Base-by-base conservation (phyloP, 2,113 vertebrate species). In the Chascanopsetta lugubris region DNA sequence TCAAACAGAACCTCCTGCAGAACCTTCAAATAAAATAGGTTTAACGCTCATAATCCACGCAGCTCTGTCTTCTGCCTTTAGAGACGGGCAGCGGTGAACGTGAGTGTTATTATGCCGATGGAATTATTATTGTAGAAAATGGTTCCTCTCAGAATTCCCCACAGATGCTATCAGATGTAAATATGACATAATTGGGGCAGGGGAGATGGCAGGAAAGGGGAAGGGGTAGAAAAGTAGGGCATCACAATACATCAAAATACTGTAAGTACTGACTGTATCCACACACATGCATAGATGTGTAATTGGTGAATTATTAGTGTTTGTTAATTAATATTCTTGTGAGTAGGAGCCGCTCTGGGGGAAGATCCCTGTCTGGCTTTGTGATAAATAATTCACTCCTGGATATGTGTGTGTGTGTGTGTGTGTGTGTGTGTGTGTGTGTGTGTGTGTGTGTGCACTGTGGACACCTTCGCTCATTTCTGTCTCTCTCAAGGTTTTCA, bases 131-230 rank as follows among this genome's bases (percentile, higher is more conserved):
- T 38, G 34, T 38, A 15, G 26, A 30, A 30, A 27, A 38, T 38
- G 21, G 17, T 27, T 46, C 27, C 38, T 17, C 30, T 56, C 47
- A 59, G 29, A 49, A 67, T 61, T 69, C 67, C 56, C 75, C 47
- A 72, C 15, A 72, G 74, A 81, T 61, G 54, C 56, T 34, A 61
- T 78, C 71, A 78, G 46, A 82, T 69, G 79, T 62, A 82, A 76
- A 69, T 64, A 49, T 75, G 81, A 75, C 86, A 73, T 85, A 90
- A 86, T 86, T 75, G 78, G 85, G 83, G 59, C 83, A 85, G 50
- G 36, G 49, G 70, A 72, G 70, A 58, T 62, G 48, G 43, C 43
- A 55, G 61, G 58, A 62, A 49, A 57, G 53, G 66, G 58, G 50
- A 57, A 49, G 66, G 58, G 50, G 49, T 46, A 38, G 29, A 61